Conservation (phyloP, 2,888 invertebrate species). For the Cremastinae sp. region DNA sequence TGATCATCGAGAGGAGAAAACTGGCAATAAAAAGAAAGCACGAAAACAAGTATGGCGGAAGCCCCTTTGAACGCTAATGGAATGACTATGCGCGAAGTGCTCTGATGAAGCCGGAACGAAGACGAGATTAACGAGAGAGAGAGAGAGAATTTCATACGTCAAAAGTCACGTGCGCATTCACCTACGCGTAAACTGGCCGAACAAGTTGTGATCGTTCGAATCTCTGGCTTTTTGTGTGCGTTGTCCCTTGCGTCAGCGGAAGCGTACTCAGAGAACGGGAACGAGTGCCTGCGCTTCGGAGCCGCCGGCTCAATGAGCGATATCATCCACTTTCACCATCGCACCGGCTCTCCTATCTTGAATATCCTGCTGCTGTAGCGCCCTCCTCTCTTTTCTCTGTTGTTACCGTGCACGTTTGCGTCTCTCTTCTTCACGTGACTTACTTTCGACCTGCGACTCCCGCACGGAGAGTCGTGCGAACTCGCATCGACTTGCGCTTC, state of each 20-base stretch:
- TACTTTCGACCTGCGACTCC: conserved; percentile 56
- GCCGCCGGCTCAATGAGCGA: conserved; percentile 49
- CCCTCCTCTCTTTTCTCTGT: neutral
- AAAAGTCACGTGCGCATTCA: conserved; percentile 25
- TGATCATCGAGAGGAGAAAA: neutral
- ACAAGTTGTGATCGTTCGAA: neutral
- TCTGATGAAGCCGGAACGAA: conserved; percentile 19
- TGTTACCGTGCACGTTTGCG: neutral
- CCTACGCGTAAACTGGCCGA: conserved; percentile 31
- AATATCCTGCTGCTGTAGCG: conserved; percentile 19
- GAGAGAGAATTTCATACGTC: neutral
- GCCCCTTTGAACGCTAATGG: conserved; percentile 10
- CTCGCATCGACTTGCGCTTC: conserved; percentile 41
- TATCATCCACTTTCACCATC: conserved; percentile 63
- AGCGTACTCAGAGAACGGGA: conserved; percentile 51
- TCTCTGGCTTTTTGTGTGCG: conserved; percentile 9
- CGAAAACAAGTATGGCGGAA: conserved; percentile 8
- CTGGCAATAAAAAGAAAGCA: conserved; percentile 11
- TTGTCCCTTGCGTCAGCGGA: conserved; percentile 61
- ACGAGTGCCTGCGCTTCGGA: conserved; percentile 16
- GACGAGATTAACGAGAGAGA: conserved; percentile 28
- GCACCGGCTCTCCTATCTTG: conserved; percentile 28
- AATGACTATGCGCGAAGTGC: conserved; percentile 16
- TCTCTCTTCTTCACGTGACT: conserved; percentile 31
- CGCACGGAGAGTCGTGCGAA: conserved; percentile 51